Evolutionary conservation across 2,113 vertebrate genomes (phyloP), one percentile per base, ranked within the genome.

Genomic region (Brevimyrus niger): DNA sequence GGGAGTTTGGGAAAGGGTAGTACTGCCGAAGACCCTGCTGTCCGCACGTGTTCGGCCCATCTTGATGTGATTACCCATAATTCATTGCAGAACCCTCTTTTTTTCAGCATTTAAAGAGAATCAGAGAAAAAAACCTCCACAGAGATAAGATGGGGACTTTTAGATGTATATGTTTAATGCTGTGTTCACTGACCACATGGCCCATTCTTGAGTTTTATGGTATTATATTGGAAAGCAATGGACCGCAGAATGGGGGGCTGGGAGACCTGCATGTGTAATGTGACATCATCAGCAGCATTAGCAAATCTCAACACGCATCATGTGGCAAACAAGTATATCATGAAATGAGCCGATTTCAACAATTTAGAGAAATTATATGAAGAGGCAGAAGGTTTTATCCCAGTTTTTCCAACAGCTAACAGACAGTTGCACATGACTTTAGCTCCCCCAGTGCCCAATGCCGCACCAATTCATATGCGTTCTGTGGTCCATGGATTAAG

Each of bases 61-160:
- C 84, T 31, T 89, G 42, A 87, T 89, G 42, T 76, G 69, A 31
- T 90, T 73, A 76, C 61, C 73, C 73, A 44, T 85, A 61, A 55
- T 83, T 84, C 38, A 11, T 27, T 84, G 46, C 55, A 19, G 42
- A 23, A 15, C 13, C 31, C 73, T 42, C 73, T 38, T 38, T 38
- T 4, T n/a, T 42, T 42, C 35, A 80, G 73, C 35, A 7, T 38
- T 38, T 80, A 19, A 31, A 35, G 35, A 3, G 27, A 80, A 11
- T 38, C 31, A 76, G 69, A 76, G 69, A 76, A 76, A 38, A 69
- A 76, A 73, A 76, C 10, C 13, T 19, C 15, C 31, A 19, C 17
- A 80, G 73, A 80, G 73, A 80, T 80, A 80, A 80, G 69, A 76
- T 2, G 65, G 15, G 73, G 15, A 42, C 73, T 19, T 80, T 42